A percentile compares a stretch with the other conserved stretches of the same genome.
phyloP scores from a whole-genome alignment of 2,113 vertebrate genomes.

The Nycticorax nycticorax region DNA sequence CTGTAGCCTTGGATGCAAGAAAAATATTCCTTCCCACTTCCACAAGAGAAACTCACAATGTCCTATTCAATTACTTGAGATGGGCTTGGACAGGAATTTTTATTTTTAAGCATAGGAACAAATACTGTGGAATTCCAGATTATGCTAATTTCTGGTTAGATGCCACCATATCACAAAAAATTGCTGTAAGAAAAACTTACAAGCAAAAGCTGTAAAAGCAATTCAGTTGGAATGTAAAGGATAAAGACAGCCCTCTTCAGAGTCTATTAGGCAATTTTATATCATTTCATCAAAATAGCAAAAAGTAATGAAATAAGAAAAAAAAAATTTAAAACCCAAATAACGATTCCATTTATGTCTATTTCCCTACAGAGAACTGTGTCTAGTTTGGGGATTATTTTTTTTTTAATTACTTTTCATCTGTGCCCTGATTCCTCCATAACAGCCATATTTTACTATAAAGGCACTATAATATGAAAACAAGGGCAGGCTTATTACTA shows the following conservation, averaged over 20 bases:
- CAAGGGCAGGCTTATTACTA: background rate
- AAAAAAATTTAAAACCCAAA: background rate
- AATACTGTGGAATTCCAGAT: background rate
- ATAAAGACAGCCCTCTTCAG: background rate
- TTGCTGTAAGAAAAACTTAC: background rate
- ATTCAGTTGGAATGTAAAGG: background rate
- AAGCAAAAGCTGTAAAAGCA: background rate
- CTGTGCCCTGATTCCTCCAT: background rate
- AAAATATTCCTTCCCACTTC: background rate
- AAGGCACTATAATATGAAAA: background rate
- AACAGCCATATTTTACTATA: background rate
- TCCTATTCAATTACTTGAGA: background rate
- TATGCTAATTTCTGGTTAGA: background rate
- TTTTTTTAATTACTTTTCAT: background rate
- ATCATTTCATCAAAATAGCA: background rate
- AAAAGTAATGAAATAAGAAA: background rate
- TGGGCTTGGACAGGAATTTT: background rate
- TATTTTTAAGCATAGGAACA: background rate
- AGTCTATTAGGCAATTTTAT: background rate
- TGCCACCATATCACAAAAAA: background rate
- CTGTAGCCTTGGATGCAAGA: background rate
- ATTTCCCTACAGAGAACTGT: background rate
- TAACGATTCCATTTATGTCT: background rate
- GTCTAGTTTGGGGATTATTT: background rate
- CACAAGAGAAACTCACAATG: background rate